Evolutionary conservation across 2,797 vertebrate genomes (phyloP), one percentile per base, ranked within the genome.

Genomic region (Menidia menidia): DNA sequence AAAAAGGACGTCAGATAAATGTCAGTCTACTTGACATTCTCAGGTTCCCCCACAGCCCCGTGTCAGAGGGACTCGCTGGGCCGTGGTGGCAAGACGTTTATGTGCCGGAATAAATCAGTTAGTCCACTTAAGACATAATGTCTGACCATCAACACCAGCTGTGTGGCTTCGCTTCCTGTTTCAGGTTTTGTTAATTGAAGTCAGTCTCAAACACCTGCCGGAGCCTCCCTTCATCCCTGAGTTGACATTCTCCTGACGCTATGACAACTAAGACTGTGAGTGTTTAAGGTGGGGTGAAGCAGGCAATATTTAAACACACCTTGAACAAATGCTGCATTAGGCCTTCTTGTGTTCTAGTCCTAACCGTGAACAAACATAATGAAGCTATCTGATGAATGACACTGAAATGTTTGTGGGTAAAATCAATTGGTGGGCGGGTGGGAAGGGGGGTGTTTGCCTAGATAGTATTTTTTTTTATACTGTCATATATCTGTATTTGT

Each of bases 291-390:
- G 89, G 11, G 81, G 90, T 82, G 74, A 72, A 68, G 61, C 50
- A 68, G 39, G 16, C 58, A 52, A n/a, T 92, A 77, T 93, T 93
- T 92, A 90, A 88, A 89, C 86, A 94, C 89, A 89, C 91, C 90
- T 89, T 93, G 18, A 82, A 88, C 88, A 90, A 93, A 93, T 87
- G 66, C 60, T 74, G 60, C 43, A 48, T 58, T 63, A 53, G 52
- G 54, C 62, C 50, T 35, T 32, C 9, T 39, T 64, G 18, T 30
- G 61, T 75, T 81, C 47, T 48, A 10, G 51, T 47, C 60, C 19
- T 50, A 39, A 53, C 55, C 45, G 18, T 51, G 15, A 18, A 33
- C 60, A 84, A 87, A 83, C 54, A 87, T 32, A 25, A 31, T 11
- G 6, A 48, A 56, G 61, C 69, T 45, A 32, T 60, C 3, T 45